A percentile compares a stretch with the other conserved stretches of the same genome.
phyloP scores from a whole-genome alignment of 2,888 invertebrate species.

The Eulithis testata region DNA sequence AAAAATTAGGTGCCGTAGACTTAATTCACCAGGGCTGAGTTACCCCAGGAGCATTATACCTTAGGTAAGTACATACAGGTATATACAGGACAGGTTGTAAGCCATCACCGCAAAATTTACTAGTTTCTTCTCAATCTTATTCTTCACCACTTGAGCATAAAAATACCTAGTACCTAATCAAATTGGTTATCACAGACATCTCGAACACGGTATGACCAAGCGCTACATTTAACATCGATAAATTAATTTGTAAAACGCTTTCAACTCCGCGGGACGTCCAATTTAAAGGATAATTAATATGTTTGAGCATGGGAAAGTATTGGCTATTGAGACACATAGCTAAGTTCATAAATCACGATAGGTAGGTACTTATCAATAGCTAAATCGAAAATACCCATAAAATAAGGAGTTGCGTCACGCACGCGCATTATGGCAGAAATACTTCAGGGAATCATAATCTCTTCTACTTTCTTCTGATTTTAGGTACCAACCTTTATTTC shows the following conservation, averaged over 20 bases:
- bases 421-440: too few relatives aligned
- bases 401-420: background rate
- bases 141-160: background rate
- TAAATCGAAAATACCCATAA: background rate
- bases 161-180: background rate
- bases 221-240: conserved; percentile 36
- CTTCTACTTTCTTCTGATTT: too few relatives aligned
- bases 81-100: too few relatives aligned
- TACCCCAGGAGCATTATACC: too few relatives aligned
- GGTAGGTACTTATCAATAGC: background rate
- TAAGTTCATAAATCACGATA: conserved; percentile 16
- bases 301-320: conserved; percentile 34
- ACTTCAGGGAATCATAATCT: too few relatives aligned
- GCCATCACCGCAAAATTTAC: too few relatives aligned
- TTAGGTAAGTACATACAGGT: too few relatives aligned
- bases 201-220: conserved; percentile 29
- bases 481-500: too few relatives aligned
- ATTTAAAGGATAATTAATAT: conserved; percentile 41
- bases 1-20: too few relatives aligned
- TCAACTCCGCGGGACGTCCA: conserved; percentile 33
- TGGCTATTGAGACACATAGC: conserved; percentile 20
- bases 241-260: conserved; percentile 42
- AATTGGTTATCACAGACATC: background rate
- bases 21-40: too few relatives aligned
- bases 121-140: too few relatives aligned